Evolutionary conservation across 2,113 vertebrate species (phyloP).

Genomic region (Chamaea fasciata): DNA sequence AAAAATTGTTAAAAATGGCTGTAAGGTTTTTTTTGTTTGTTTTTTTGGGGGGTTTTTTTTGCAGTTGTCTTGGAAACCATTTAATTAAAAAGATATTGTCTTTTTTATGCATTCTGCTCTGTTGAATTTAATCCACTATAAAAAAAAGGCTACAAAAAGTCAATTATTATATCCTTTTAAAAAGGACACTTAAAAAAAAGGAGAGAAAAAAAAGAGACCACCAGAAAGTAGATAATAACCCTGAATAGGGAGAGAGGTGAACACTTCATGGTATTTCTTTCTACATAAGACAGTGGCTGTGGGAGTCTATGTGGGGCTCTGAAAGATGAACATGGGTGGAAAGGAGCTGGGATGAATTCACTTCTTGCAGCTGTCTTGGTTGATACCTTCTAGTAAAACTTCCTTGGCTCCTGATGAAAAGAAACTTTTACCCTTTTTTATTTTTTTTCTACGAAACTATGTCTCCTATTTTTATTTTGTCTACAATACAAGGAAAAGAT

Average conservation of each 20-base stretch:
- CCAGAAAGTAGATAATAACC: not conserved
- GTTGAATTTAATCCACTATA: not conserved
- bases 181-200: not conserved
- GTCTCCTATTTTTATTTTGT: not conserved
- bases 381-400: not conserved
- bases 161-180: not conserved
- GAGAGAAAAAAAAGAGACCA: not conserved
- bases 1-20: accelerated
- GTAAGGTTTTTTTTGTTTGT: not conserved
- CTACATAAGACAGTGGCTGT: accelerated
- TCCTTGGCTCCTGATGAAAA: not conserved
- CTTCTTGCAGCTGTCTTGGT: not conserved
- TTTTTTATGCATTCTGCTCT: not conserved
- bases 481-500: not conserved
- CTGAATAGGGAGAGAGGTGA: not conserved
- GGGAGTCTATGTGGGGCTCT: accelerated
- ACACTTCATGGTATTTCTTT: not conserved
- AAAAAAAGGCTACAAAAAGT: not conserved
- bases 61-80: not conserved
- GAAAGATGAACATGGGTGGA: not conserved
- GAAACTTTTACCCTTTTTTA: not conserved
- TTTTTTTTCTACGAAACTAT: not conserved
- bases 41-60: not conserved
- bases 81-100: not conserved
- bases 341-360: not conserved